phyloP scores from a whole-genome alignment of 2,888 invertebrate species.

The Capitulum mitella region DNA sequence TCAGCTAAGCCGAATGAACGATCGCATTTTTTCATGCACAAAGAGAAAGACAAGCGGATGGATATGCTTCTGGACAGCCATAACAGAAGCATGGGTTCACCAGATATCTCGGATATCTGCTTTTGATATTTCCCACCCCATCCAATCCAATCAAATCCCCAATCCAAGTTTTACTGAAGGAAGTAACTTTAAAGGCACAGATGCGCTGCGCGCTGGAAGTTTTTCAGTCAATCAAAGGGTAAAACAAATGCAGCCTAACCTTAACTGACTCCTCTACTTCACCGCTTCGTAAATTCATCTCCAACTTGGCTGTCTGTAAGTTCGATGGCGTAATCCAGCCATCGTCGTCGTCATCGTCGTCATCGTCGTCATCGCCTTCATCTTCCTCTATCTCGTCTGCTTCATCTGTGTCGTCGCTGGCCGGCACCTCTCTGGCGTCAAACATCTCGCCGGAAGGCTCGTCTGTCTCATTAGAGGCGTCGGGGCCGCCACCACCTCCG shows the following conservation, averaged over 20 bases:
- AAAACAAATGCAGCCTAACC: background rate
- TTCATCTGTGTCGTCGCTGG: background rate
- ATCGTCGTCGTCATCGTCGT: slow-evolving; percentile 49
- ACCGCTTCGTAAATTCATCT: slow-evolving; percentile 45
- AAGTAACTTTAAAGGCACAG: too few species aligned
- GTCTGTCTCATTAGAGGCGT: background rate
- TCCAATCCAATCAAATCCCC: too few species aligned
- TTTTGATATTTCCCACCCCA: too few species aligned
- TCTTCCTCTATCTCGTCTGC: slow-evolving; percentile 6
- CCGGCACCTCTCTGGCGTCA: slow-evolving; percentile 6
- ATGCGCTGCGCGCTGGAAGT: too few species aligned
- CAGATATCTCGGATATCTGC: too few species aligned
- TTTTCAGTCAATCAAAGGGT: slow-evolving; percentile 44
- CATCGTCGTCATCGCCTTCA: slow-evolving; percentile 44
- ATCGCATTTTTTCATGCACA: too few species aligned
- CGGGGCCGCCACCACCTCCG: background rate
- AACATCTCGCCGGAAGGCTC: slow-evolving; percentile 14
- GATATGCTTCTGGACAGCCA: too few species aligned
- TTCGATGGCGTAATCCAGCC: slow-evolving; percentile 85
- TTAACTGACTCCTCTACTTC: background rate
- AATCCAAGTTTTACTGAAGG: too few species aligned
- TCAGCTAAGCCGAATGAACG: too few species aligned
- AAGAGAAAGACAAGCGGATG: too few species aligned
- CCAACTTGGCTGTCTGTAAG: slow-evolving; percentile 62
- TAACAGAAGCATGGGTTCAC: too few species aligned